Percentiles rank a stretch among this genome's conserved stretches.
These are phyloP conservation scores for Actias luna DNA, from an alignment of 2,888 invertebrate species.

Conservation along the genomic window DNA sequence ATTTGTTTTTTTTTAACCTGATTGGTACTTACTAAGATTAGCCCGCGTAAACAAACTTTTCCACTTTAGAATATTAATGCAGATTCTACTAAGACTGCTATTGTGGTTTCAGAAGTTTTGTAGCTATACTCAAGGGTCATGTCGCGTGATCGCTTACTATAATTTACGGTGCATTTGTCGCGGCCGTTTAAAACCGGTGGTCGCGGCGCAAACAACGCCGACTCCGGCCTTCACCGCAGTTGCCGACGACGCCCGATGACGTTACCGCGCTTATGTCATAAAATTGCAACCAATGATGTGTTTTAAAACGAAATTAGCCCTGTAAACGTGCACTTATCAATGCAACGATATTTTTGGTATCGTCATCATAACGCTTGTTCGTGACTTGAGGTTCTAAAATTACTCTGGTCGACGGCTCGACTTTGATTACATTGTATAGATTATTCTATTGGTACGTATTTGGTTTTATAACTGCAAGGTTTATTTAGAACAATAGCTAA, in stretches of 20 bases:
- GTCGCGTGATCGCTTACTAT: slow-evolving; percentile 46
- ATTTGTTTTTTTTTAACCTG: too few relatives aligned
- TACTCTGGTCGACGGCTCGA: slow-evolving; percentile 14
- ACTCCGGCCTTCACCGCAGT: slow-evolving; percentile 70
- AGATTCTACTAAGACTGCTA: too few relatives aligned
- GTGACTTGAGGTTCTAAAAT: neutral
- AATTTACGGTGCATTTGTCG: slow-evolving; percentile 57
- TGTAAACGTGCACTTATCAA: neutral
- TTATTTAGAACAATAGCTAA: slow-evolving; percentile 51
- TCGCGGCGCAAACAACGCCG: slow-evolving; percentile 58
- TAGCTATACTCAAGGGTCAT: slow-evolving; percentile 10
- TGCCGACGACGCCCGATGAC: slow-evolving; percentile 77
- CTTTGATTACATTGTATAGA: neutral
- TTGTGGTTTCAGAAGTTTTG: neutral
- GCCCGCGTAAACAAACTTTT: too few relatives aligned
- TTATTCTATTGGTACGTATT: slow-evolving; percentile 57
- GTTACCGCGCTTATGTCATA: slow-evolving; percentile 78
- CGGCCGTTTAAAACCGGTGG: slow-evolving; percentile 61
- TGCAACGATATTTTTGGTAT: neutral
- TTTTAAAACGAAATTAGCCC: slow-evolving; percentile 48
- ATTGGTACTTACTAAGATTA: too few relatives aligned
- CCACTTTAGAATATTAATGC: too few relatives aligned
- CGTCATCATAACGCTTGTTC: neutral
- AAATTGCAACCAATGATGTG: slow-evolving; percentile 50
- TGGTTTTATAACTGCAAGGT: slow-evolving; percentile 36